phyloP scores from a whole-genome alignment of 2,113 vertebrate genomes.

The Pedionomus torquatus region DNA sequence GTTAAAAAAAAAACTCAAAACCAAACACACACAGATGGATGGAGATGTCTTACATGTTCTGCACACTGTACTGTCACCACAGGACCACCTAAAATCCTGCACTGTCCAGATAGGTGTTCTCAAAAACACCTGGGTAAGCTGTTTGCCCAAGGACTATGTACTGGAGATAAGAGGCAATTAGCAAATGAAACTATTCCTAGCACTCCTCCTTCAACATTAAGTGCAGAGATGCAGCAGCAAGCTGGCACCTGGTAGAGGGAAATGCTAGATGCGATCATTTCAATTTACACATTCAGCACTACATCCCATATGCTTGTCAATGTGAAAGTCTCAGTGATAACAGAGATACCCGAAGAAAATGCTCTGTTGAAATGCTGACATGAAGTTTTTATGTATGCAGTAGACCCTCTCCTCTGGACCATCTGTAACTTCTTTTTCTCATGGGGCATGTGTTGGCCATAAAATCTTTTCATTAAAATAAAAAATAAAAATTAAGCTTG shows the following conservation, averaged over 20 bases:
- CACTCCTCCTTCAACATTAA: slow-evolving; percentile 65
- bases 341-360: slow-evolving; percentile 76
- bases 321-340: slow-evolving; percentile 80
- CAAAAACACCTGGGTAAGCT: slow-evolving; percentile 78
- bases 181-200: slow-evolving; percentile 75
- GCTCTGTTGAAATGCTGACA: slow-evolving; percentile 76
- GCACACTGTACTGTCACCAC: slow-evolving; percentile 35
- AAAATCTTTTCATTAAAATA: slow-evolving; percentile 35
- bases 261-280: slow-evolving; percentile 80
- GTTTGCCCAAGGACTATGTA: slow-evolving; percentile 63
- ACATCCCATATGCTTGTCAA: slow-evolving; percentile 82
- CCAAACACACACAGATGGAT: slow-evolving; percentile 26
- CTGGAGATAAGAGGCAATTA: slow-evolving; percentile 71
- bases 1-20: background rate
- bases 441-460: slow-evolving; percentile 42
- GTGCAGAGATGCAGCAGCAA: slow-evolving; percentile 70
- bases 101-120: slow-evolving; percentile 67
- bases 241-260: slow-evolving; percentile 77
- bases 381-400: slow-evolving; percentile 71
- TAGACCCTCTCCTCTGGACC: slow-evolving; percentile 68
- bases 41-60: slow-evolving; percentile 1
- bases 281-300: slow-evolving; percentile 84
- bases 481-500: background rate
- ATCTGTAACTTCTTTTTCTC: slow-evolving; percentile 66
- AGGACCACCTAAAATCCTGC: slow-evolving; percentile 69